These are phyloP conservation scores for Tragelaphus strepsiceros DNA, from an alignment of 2,113 vertebrate species.

Conservation along the genomic window DNA sequence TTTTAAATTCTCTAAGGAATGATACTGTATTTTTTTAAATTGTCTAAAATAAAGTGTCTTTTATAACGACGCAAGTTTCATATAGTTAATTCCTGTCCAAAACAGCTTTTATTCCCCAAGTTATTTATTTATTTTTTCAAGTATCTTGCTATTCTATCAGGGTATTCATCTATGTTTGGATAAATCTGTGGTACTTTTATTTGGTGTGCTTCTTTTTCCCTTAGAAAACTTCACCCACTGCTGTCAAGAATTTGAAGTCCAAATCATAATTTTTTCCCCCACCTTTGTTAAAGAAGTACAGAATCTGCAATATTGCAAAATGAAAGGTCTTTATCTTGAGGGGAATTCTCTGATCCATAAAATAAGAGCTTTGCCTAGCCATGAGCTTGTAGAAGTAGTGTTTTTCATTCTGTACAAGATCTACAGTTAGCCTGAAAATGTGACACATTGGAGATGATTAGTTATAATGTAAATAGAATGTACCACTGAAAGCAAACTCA, in stretches of 20 bases:
- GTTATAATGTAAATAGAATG: constrained; percentile 52
- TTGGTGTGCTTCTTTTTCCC: neutral
- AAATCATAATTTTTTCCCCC: neutral
- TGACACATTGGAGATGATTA: constrained; percentile 37
- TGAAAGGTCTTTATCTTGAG: constrained; percentile 64
- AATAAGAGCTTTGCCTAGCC: constrained; percentile 50
- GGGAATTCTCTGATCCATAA: constrained; percentile 78
- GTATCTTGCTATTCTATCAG: neutral
- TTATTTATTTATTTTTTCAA: neutral
- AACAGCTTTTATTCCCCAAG: neutral
- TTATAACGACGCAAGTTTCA: neutral
- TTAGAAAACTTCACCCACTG: neutral
- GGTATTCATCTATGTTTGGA: neutral
- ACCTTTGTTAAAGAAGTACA: neutral
- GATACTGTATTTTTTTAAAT: neutral
- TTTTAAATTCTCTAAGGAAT: neutral
- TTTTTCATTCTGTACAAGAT: constrained; percentile 28
- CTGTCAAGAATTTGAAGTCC: constrained; percentile 3
- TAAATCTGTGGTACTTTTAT: neutral
- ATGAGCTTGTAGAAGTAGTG: constrained; percentile 49
- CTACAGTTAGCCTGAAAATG: constrained; percentile 69
- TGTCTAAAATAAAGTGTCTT: neutral
- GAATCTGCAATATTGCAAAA: constrained; percentile 65
- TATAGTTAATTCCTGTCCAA: neutral
- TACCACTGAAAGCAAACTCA: neutral